Percentiles rank a stretch among this genome's conserved stretches.
Conservation (phyloP, 1,140 invertebrate genomes). For the Eciton burchellii region DNA sequence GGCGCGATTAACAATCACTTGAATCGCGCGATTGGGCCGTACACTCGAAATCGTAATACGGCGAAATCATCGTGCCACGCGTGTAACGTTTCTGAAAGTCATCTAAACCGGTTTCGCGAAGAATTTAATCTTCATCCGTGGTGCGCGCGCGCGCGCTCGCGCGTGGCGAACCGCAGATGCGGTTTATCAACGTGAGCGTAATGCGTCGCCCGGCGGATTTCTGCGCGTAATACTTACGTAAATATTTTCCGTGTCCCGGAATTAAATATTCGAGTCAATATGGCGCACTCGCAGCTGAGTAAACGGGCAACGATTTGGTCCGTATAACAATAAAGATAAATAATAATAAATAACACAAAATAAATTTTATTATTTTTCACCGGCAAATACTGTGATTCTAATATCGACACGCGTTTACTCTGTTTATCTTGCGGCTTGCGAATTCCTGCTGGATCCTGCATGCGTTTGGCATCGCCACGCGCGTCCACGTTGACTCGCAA, state of each 20-base stretch:
- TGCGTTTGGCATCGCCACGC: background rate
- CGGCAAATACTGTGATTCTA: slow-evolving; percentile 56
- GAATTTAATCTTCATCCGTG: slow-evolving; percentile 46
- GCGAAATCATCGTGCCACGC: background rate
- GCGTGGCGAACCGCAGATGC: slow-evolving; percentile 46
- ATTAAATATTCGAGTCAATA: background rate
- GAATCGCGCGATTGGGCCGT: slow-evolving; percentile 14
- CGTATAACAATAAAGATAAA: background rate
- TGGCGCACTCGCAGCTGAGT: background rate
- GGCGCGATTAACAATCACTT: slow-evolving; percentile 23
- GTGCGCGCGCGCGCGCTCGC: no score
- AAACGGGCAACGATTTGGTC: background rate
- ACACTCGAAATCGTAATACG: slow-evolving; percentile 1
- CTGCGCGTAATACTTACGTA: slow-evolving; percentile 21
- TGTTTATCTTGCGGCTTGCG: background rate
- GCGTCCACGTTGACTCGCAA: background rate
- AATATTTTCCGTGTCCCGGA: background rate
- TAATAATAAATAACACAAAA: background rate
- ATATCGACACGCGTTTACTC: slow-evolving; percentile 4
- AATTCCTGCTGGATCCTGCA: background rate
- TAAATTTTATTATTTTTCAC: background rate
- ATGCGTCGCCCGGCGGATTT: slow-evolving; percentile 18
- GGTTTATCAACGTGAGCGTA: slow-evolving; percentile 33
- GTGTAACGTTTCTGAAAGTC: slow-evolving; percentile 31
- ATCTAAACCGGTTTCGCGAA: slow-evolving; percentile 41